Conservation (phyloP, 1,140 invertebrate genomes). For the Micrasema minimum region DNA sequence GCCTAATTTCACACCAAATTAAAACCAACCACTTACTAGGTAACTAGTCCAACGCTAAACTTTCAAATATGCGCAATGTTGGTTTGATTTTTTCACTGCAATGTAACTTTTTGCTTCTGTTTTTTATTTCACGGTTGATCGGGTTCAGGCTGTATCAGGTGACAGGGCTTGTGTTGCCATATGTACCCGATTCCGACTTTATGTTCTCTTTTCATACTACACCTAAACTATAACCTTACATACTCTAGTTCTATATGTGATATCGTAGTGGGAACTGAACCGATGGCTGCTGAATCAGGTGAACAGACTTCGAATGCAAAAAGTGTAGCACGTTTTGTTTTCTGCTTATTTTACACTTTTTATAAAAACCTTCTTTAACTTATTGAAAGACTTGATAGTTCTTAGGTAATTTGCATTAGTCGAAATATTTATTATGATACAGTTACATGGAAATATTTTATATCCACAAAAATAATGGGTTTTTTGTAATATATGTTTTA, state of each 20-base stretch:
- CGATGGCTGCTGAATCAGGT: slow-evolving; percentile 11
- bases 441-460: too few species aligned
- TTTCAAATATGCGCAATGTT: slow-evolving; percentile 29
- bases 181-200: background rate
- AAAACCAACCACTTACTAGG: slow-evolving; percentile 32
- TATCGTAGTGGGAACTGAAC: slow-evolving; percentile 4
- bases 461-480: too few species aligned
- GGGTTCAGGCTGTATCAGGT: slow-evolving; percentile 30
- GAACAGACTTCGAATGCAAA: slow-evolving; percentile 10
- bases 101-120: slow-evolving; percentile 33
- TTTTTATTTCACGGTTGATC: slow-evolving; percentile 53
- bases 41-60: background rate
- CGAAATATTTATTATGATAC: too few species aligned
- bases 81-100: slow-evolving; percentile 5
- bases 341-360: too few species aligned
- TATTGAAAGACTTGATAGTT: too few species aligned
- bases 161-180: slow-evolving; percentile 22
- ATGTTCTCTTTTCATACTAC: background rate
- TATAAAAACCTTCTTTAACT: too few species aligned
- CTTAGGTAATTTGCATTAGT: too few species aligned
- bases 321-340: too few species aligned
- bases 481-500: too few species aligned
- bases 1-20: slow-evolving; percentile 49
- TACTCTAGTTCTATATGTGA: background rate
- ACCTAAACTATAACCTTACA: background rate